Base-by-base conservation (phyloP, 1,140 invertebrate species). In the Amyelois transitella region DNA sequence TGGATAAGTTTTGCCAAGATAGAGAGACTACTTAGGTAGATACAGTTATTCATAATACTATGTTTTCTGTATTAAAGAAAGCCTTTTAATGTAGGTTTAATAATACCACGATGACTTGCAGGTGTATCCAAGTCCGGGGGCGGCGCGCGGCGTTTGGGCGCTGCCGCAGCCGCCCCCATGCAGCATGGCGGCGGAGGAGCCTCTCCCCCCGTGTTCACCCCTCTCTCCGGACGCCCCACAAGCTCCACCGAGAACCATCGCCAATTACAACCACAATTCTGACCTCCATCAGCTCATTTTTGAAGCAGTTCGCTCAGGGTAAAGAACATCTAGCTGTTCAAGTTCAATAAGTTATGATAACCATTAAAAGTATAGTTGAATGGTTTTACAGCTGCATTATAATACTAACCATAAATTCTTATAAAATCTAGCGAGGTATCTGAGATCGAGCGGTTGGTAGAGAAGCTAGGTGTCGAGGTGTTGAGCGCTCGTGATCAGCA, bases 91-190 rank as follows among this genome's bases (percentile, higher is more conserved):
- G 25, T 28, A 12, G 25, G 6, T 28, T 6, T 6, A 6, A 28
- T 28, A 28, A 28, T 28, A n/a, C n/a, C n/a, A n/a, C n/a, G n/a
- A 28, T 28, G 25, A 19, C n/a, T 17, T 10, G 2, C 51, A 91
- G 84, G 91, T 92, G 85, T 92, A 91, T 67, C 92, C 94, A 61
- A 94, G 94, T 89, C 94, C 94, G 81, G 94, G 94, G 90, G 93
- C 94, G 74, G 94, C 94, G 75, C 93, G 94, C 78, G 95, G 93
- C 80, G 94, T 95, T 82, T 95, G 94, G 94, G 94, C 94, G 77
- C 88, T 94, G 88, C 92, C 92, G 82, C 90, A 91, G 85, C 91
- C 90, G 69, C 90, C 91, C 69, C 91, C 90, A 18, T 93, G 92
- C 80, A 92, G 92, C 68, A 94, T 93, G 89, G 93, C 94, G 51